These are phyloP conservation scores for Epsilonema sp. DNA, from an alignment of 2,888 invertebrate species.

Conservation along the genomic window DNA sequence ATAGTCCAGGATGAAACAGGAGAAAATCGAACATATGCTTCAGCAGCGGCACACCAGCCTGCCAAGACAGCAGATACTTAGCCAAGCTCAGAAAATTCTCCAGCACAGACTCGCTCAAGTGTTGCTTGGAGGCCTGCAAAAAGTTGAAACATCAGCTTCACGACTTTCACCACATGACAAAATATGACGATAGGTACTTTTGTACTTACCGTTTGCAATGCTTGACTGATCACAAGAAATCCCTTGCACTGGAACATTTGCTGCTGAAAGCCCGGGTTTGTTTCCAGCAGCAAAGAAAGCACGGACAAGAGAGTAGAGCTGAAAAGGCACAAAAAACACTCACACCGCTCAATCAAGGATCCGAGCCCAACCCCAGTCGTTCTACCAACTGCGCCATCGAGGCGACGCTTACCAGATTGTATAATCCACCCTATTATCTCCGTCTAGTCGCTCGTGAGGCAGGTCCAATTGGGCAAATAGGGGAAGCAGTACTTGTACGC, in stretches of 20 bases:
- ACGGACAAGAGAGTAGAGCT: conserved; percentile 87
- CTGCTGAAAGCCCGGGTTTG: conserved; percentile 89
- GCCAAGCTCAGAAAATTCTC: conserved; percentile 39
- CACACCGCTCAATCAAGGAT: too few relatives aligned
- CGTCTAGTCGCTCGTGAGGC: conserved; percentile 36
- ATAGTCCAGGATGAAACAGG: conserved; percentile 93
- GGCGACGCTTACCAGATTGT: conserved; percentile 29
- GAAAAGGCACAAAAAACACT: too few relatives aligned
- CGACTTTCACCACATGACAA: conserved; percentile 35
- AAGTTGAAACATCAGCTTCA: not conserved
- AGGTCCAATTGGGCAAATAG: conserved; percentile 90
- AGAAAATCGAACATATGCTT: conserved; percentile 91
- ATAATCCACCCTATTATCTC: conserved; percentile 28
- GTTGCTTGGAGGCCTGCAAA: conserved; percentile 44
- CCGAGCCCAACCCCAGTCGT: too few relatives aligned
- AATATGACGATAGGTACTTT: too few relatives aligned
- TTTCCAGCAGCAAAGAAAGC: conserved; percentile 87
- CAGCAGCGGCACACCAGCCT: conserved; percentile 27
- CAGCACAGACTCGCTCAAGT: conserved; percentile 76
- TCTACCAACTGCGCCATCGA: not conserved
- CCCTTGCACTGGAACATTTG: conserved; percentile 98
- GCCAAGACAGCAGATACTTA: conserved; percentile 21
- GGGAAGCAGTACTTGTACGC: conserved; percentile 76
- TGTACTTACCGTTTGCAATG: conserved; percentile 73
- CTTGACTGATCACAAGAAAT: conserved; percentile 88